Percentiles rank a stretch among this genome's conserved stretches.
Conservation (phyloP, 2,797 vertebrate genomes). For the Pagetopsis macropterus region DNA sequence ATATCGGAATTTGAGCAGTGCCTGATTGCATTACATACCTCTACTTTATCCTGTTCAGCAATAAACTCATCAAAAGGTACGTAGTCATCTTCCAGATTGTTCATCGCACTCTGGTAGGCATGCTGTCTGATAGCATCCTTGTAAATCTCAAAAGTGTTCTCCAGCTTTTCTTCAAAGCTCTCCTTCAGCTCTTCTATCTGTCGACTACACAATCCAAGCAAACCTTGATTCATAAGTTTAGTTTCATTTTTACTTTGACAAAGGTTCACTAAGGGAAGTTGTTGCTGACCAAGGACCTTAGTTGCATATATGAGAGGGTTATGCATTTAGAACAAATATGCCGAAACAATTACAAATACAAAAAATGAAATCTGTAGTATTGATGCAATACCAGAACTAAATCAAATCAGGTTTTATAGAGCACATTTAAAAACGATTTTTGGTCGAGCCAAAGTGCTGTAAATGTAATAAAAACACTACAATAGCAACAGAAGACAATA, state of each 20-base stretch:
- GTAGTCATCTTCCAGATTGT: slow-evolving; percentile 88
- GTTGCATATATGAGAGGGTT: neutral
- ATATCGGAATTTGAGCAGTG: neutral
- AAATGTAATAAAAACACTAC: too few species aligned
- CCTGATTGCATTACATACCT: slow-evolving; percentile 71
- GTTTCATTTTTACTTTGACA: neutral
- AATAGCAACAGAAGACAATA: too few species aligned
- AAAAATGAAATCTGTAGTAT: too few species aligned
- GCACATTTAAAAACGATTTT: too few species aligned
- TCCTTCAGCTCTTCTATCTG: slow-evolving; percentile 90
- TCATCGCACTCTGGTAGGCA: slow-evolving; percentile 89
- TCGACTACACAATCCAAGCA: slow-evolving; percentile 73
- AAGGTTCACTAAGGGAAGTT: neutral
- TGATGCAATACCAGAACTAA: neutral
- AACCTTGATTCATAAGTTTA: neutral
- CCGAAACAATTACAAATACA: neutral
- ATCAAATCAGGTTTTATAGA: too few species aligned
- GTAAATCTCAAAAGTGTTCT: slow-evolving; percentile 92
- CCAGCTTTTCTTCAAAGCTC: slow-evolving; percentile 89
- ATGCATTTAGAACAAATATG: neutral
- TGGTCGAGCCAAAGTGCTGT: too few species aligned
- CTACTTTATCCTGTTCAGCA: slow-evolving; percentile 87
- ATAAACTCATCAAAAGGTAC: slow-evolving; percentile 88
- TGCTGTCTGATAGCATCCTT: slow-evolving; percentile 92
- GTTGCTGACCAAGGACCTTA: neutral